A percentile compares a stretch with the other conserved stretches of the same genome.
Evolutionary conservation across 2,113 vertebrate species (phyloP).

Genomic region (Tichodroma muraria): DNA sequence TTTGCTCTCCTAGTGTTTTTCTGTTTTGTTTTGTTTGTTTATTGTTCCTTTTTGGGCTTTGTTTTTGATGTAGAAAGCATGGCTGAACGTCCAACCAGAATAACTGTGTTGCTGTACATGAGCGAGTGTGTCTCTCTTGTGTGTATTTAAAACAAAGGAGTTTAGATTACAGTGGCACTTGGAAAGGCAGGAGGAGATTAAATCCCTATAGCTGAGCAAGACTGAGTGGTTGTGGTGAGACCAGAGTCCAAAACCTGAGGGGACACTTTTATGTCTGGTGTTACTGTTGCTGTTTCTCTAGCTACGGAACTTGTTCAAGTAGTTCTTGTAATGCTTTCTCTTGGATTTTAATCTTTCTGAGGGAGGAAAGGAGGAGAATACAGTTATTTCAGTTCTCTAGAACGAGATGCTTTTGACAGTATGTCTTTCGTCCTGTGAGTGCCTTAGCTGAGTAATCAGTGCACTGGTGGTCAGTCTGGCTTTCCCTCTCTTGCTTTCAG

Average conservation of each 20-base stretch:
- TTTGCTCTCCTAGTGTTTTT: background rate
- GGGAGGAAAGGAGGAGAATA: background rate
- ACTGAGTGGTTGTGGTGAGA: background rate
- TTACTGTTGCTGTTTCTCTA: background rate
- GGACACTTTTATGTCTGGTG: background rate
- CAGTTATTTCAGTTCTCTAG: background rate
- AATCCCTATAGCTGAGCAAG: background rate
- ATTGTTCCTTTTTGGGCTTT: background rate
- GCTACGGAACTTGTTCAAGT: background rate
- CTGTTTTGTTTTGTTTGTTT: background rate
- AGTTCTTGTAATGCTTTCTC: background rate
- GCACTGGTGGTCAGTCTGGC: background rate
- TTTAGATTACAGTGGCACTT: background rate
- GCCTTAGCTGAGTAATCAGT: background rate
- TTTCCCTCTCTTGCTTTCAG: background rate
- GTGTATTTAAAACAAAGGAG: background rate
- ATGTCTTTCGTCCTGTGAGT: background rate
- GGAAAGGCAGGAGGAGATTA: background rate
- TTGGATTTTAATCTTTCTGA: background rate
- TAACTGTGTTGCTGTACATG: background rate
- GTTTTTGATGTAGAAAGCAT: background rate
- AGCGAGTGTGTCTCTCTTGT: accelerated
- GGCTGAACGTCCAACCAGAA: background rate
- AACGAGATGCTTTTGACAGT: background rate
- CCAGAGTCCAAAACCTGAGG: background rate